These are phyloP conservation scores for Pteruthius melanotis DNA, from an alignment of 2,113 vertebrate species.

Conservation along the genomic window DNA sequence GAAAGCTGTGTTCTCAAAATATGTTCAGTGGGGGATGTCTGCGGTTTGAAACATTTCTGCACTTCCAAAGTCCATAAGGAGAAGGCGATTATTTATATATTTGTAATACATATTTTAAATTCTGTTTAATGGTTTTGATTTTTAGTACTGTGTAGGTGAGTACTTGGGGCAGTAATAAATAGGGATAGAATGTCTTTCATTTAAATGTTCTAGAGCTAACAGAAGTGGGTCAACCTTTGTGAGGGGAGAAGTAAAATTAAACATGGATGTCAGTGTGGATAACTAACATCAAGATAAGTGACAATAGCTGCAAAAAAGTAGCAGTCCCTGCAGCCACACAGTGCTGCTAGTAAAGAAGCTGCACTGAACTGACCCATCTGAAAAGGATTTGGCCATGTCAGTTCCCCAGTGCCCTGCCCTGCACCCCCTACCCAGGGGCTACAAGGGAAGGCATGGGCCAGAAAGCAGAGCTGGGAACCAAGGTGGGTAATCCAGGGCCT, in stretches of 20 bases:
- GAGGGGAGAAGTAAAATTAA: neutral
- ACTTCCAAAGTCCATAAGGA: neutral
- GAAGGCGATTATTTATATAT: neutral
- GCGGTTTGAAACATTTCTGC: neutral
- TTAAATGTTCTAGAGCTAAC: neutral
- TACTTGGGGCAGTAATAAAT: neutral
- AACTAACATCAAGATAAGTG: neutral
- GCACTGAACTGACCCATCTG: neutral
- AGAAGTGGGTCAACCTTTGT: neutral
- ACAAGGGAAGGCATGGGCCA: neutral
- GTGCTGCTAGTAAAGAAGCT: neutral
- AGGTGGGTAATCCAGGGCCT: neutral
- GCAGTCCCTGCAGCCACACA: neutral
- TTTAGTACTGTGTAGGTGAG: neutral
- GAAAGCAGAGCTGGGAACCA: neutral
- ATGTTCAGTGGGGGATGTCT: neutral
- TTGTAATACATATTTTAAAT: neutral
- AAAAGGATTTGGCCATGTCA: neutral
- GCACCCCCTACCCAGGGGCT: neutral
- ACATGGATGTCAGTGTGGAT: neutral
- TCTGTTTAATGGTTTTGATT: neutral
- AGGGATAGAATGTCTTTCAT: neutral
- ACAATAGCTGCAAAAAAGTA: neutral
- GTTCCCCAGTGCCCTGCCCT: neutral
- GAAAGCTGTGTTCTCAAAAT: neutral